Base-by-base conservation (phyloP, 2,888 invertebrate genomes). In the Cephalotes varians region DNA sequence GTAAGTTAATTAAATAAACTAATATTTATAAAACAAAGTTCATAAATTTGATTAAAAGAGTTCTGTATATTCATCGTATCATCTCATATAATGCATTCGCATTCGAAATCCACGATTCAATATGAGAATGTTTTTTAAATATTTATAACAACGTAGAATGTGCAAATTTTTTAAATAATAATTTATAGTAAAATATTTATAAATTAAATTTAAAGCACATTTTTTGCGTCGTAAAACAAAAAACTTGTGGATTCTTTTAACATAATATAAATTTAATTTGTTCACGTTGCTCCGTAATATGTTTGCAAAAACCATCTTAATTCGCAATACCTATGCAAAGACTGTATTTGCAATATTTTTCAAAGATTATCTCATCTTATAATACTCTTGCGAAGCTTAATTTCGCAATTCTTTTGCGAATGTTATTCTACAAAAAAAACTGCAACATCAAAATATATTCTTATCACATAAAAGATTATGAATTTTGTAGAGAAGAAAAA, bases 21-120 rank as follows among this genome's bases (percentile, higher is more conserved):
- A 64, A 65, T 65, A 44, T 28, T 28, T 28, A 47, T 65, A 47
- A 47, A 44, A 65, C 25, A 28, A 47, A 25, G 1, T 64, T 64
- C 21, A 28, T 18, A 15, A 18, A 65, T 47, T 21, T 47, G 0
- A 18, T 65, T 28, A 47, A 40, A n/a, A n/a, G 18, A n/a, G 18
- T 44, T 65, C 2, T 18, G 28, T 25, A 64, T 28, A 25, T 44
- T 10, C 15, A 65, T 18, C 18, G 10, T 37, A 37, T 37, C 6
- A 65, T 18, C 28, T n/a, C 6, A 67, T 47, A 28, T 67, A 65
- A 47, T 44, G 18, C 2, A 67, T 15, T 49, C n/a, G 7, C 31
- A 49, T 2, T 1, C 10, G 1, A 67, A 67, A 49, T 9, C 6
- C 56, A 56, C 56, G 0, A 67, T n/a, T 67, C 15, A 49, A 56